Conservation (phyloP, 2,797 vertebrate species). For the Kryptopterus vitreolus region DNA sequence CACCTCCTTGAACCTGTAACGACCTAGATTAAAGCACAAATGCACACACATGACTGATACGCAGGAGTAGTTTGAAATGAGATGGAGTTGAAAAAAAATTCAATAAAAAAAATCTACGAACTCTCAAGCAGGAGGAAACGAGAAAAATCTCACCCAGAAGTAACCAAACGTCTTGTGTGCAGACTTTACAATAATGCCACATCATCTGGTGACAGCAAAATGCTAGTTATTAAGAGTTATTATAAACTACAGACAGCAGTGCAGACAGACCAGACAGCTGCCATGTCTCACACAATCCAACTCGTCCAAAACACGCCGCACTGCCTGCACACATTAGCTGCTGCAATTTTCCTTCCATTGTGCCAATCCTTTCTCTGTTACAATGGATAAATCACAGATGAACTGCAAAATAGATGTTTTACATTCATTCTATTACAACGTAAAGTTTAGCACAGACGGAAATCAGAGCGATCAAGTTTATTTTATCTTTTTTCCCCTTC, state of each 20-base stretch:
- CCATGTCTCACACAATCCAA: conserved; percentile 32
- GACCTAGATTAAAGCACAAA: not conserved
- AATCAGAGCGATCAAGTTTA: not conserved
- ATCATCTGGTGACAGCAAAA: conserved; percentile 31
- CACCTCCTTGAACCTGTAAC: conserved; percentile 25
- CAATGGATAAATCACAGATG: not conserved
- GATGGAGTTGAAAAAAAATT: not conserved
- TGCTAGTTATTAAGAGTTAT: conserved; percentile 33
- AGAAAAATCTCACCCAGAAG: conserved; percentile 24
- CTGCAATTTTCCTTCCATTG: not conserved
- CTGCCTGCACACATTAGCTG: conserved; percentile 1
- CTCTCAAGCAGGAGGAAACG: not conserved
- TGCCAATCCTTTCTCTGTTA: not conserved
- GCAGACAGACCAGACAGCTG: conserved; percentile 40
- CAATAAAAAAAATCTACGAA: no score
- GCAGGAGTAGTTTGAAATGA: no score
- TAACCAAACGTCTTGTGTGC: not conserved
- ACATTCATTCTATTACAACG: not conserved
- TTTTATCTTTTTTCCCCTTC: not conserved
- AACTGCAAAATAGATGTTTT: not conserved
- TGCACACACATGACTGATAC: conserved; percentile 13
- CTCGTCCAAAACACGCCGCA: conserved; percentile 12
- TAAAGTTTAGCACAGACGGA: not conserved
- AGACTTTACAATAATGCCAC: conserved; percentile 27
- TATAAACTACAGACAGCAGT: conserved; percentile 35